These are phyloP conservation scores for Spodoptera picta DNA, from an alignment of 2,888 invertebrate species.

Conservation along the genomic window DNA sequence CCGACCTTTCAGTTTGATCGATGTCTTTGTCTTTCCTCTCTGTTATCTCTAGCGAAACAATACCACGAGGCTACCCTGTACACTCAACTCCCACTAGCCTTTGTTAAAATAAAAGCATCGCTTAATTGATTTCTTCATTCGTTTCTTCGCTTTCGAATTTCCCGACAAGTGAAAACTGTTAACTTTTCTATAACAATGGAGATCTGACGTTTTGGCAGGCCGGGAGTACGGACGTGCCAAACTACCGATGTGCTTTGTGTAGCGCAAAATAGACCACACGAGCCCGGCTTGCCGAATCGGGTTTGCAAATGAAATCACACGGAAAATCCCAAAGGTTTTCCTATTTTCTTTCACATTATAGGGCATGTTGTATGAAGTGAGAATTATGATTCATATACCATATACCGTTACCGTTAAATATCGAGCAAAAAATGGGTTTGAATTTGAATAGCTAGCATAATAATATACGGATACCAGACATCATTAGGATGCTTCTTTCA, in stretches of 20 bases:
- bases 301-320: conserved; percentile 60
- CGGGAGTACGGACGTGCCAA: conserved; percentile 70
- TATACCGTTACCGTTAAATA: conserved; percentile 20
- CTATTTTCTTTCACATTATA: conserved; percentile 35
- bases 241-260: conserved; percentile 72
- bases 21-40: conserved; percentile 68
- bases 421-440: conserved; percentile 22
- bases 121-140: conserved; percentile 64
- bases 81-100: conserved; percentile 63
- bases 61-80: conserved; percentile 57
- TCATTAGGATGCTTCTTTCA: conserved; percentile 28
- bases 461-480: conserved; percentile 2
- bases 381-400: conserved; percentile 42
- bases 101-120: conserved; percentile 61
- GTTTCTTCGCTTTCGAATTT: conserved; percentile 56
- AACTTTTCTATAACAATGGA: conserved; percentile 70
- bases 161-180: conserved; percentile 71
- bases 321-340: conserved; percentile 55
- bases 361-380: conserved; percentile 14
- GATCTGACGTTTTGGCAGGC: conserved; percentile 68
- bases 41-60: conserved; percentile 61
- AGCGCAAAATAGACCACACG: conserved; percentile 68
- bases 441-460: conserved; percentile 32
- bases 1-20: conserved; percentile 71
- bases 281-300: conserved; percentile 45